phyloP scores from a whole-genome alignment of 2,888 invertebrate genomes.

The Gerris lacustris region DNA sequence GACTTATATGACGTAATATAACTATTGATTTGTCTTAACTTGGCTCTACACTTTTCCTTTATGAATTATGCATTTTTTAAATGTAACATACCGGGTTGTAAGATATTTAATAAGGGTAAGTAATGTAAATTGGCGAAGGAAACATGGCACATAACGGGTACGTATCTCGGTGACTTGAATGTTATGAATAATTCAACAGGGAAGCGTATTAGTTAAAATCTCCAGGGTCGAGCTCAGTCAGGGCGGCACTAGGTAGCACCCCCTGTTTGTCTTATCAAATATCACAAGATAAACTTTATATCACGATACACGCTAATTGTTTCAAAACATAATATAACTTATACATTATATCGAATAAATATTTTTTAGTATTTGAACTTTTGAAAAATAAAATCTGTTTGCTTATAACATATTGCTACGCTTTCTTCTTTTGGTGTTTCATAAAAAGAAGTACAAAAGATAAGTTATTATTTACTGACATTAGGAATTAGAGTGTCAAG shows the following conservation, averaged over 20 bases:
- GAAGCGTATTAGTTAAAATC: conserved; percentile 5
- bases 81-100: background rate
- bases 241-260: background rate
- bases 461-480: background rate
- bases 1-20: no score
- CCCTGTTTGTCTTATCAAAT: background rate
- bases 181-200: conserved; percentile 3
- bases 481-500: conserved; percentile 5
- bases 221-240: background rate
- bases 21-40: no score
- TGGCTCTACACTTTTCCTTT: background rate
- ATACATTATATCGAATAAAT: no score
- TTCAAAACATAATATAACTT: no score
- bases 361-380: no score
- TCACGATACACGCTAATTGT: background rate
- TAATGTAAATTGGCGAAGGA: background rate
- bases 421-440: no score
- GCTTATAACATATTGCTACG: no score
- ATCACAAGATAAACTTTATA: background rate
- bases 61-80: background rate
- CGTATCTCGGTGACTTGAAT: background rate
- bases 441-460: background rate
- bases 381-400: no score
- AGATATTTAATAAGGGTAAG: conserved; percentile 3
- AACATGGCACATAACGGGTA: background rate